Conservation (phyloP, 2,888 invertebrate genomes). For the Hanleya hanleyi region DNA sequence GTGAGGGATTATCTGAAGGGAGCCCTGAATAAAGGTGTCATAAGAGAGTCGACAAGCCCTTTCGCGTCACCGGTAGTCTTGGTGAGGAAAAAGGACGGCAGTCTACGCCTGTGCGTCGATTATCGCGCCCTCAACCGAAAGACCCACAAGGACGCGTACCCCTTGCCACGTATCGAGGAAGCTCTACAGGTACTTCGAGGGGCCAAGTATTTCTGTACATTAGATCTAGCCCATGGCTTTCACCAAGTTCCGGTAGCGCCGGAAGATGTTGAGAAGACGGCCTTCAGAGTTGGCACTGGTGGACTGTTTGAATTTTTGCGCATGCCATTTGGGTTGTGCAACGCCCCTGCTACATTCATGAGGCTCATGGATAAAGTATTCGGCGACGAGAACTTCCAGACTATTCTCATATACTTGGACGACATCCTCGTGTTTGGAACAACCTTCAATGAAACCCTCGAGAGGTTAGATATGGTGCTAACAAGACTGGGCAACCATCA, state of each 20-base stretch:
- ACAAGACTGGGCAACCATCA: neutral
- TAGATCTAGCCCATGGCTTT: conserved; percentile 41
- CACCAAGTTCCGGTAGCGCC: conserved; percentile 40
- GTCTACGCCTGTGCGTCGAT: conserved; percentile 45
- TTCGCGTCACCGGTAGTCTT: conserved; percentile 45
- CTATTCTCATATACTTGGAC: conserved; percentile 40
- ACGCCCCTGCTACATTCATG: conserved; percentile 41
- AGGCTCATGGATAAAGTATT: conserved; percentile 39
- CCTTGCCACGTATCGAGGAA: conserved; percentile 53
- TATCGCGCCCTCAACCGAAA: conserved; percentile 46
- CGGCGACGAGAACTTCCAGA: conserved; percentile 37
- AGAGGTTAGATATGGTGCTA: conserved; percentile 26
- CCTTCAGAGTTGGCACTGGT: conserved; percentile 25
- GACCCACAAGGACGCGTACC: conserved; percentile 47
- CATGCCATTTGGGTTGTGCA: conserved; percentile 42
- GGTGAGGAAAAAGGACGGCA: conserved; percentile 38
- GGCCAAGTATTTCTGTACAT: conserved; percentile 37
- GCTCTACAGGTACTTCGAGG: conserved; percentile 39
- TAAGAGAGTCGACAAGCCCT: conserved; percentile 25
- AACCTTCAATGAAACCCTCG: too few species aligned
- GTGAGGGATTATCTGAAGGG: conserved; percentile 26
- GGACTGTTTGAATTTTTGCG: conserved; percentile 33
- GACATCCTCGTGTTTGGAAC: conserved; percentile 46
- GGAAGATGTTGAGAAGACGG: conserved; percentile 39
- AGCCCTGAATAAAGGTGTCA: conserved; percentile 23